A percentile compares a stretch with the other conserved stretches of the same genome.
phyloP scores from a whole-genome alignment of 2,113 vertebrate genomes.

The Cheirogaleus medius region DNA sequence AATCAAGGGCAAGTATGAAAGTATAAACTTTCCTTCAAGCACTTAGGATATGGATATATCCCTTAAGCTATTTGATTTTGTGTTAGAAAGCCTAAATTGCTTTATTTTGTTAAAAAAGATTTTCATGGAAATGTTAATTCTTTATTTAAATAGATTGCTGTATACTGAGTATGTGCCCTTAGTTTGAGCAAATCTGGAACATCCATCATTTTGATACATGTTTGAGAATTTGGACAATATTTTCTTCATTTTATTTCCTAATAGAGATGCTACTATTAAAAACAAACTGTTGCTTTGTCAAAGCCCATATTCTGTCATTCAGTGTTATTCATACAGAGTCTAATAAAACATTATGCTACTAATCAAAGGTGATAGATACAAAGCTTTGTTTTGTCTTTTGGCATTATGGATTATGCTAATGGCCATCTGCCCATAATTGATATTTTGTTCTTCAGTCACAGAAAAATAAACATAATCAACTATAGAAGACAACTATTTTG shows the following conservation, averaged over 20 bases:
- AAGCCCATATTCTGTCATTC: conserved; percentile 70
- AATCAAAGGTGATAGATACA: conserved; percentile 85
- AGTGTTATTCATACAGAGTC: conserved; percentile 76
- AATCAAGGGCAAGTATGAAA: conserved; percentile 58
- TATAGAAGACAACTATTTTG: conserved; percentile 75
- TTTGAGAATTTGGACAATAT: conserved; percentile 66
- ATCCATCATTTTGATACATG: conserved; percentile 47
- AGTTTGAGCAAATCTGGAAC: conserved; percentile 55
- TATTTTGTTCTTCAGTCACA: conserved; percentile 81
- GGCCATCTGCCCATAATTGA: conserved; percentile 86
- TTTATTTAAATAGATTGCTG: conserved; percentile 57
- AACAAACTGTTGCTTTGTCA: conserved; percentile 79
- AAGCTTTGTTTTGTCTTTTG: conserved; percentile 83
- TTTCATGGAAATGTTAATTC: conserved; percentile 66
- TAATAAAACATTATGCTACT: conserved; percentile 85
- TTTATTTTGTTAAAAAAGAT: conserved; percentile 61
- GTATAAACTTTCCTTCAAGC: conserved; percentile 44
- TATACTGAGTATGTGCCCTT: conserved; percentile 53
- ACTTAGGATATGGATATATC: conserved; percentile 44
- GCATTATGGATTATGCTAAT: conserved; percentile 87
- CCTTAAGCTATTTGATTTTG: conserved; percentile 66
- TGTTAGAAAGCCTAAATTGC: conserved; percentile 45
- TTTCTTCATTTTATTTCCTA: conserved; percentile 70
- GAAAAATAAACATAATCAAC: conserved; percentile 78
- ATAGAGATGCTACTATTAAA: conserved; percentile 22